These are phyloP conservation scores for Mustela lutreola DNA, from an alignment of 2,113 vertebrate genomes.

Conservation along the genomic window DNA sequence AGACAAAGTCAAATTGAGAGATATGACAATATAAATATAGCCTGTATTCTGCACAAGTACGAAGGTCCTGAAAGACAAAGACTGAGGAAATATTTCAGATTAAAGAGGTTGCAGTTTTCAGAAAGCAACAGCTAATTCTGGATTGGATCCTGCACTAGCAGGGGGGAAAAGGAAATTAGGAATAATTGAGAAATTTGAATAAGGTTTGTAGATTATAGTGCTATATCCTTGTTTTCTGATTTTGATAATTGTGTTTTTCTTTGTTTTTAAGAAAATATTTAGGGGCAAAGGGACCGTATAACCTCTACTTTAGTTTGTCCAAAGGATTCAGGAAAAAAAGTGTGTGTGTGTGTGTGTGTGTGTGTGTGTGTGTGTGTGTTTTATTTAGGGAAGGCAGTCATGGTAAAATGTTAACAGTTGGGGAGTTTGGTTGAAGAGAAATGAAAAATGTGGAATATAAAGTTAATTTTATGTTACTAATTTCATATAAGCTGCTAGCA, in stretches of 20 bases:
- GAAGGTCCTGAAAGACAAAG: neutral
- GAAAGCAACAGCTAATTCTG: neutral
- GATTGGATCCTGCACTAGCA: neutral
- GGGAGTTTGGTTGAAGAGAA: neutral
- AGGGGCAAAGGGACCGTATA: neutral
- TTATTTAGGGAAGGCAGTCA: neutral
- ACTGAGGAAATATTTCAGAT: neutral
- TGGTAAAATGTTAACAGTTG: constrained; percentile 5
- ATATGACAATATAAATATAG: neutral
- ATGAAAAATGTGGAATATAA: neutral
- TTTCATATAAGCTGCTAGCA: neutral
- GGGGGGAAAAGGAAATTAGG: neutral
- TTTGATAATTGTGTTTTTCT: neutral
- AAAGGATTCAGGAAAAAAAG: neutral
- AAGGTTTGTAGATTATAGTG: neutral
- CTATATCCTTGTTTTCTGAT: neutral
- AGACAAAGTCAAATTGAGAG: neutral
- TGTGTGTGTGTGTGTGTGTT: neutral
- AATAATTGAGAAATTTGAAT: neutral
- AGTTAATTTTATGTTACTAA: neutral
- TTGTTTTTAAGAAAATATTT: neutral
- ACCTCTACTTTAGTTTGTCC: neutral
- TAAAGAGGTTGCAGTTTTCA: neutral
- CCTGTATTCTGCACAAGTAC: neutral
- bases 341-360: neutral